Conservation (phyloP, 2,797 vertebrate genomes). For the Okamejei kenojei region DNA sequence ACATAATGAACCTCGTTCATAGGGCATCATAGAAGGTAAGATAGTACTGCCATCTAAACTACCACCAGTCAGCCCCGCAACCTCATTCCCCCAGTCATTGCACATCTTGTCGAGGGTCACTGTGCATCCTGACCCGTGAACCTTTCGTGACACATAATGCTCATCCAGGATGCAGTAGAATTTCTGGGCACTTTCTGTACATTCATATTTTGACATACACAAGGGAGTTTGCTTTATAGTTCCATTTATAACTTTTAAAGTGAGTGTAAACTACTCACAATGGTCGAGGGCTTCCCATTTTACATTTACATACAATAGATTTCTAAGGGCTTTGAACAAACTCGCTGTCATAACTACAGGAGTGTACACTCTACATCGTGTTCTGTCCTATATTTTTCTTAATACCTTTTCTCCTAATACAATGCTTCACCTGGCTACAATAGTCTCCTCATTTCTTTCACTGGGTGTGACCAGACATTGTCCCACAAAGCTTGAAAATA, state of each 20-base stretch:
- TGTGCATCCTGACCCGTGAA: too few species aligned
- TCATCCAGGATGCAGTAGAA: too few species aligned
- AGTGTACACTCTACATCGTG: background rate
- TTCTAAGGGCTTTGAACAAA: background rate
- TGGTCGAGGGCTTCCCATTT: background rate
- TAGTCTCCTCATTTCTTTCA: background rate
- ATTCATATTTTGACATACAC: background rate
- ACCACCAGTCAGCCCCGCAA: too few species aligned
- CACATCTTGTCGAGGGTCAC: too few species aligned
- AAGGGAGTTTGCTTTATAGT: background rate
- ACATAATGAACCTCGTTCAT: too few species aligned
- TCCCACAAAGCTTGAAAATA: background rate
- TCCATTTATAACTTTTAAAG: background rate
- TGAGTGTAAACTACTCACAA: background rate
- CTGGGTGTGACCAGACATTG: background rate
- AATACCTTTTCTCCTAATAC: background rate
- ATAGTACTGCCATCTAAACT: too few species aligned
- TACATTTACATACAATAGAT: conserved; percentile 7
- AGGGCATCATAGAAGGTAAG: too few species aligned
- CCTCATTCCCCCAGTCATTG: too few species aligned
- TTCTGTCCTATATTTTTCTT: background rate
- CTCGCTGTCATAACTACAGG: background rate
- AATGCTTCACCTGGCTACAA: background rate
- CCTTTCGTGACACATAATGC: too few species aligned
- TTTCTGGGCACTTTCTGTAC: background rate